phyloP scores from a whole-genome alignment of 2,888 invertebrate species.

The Polyommatus icarus region DNA sequence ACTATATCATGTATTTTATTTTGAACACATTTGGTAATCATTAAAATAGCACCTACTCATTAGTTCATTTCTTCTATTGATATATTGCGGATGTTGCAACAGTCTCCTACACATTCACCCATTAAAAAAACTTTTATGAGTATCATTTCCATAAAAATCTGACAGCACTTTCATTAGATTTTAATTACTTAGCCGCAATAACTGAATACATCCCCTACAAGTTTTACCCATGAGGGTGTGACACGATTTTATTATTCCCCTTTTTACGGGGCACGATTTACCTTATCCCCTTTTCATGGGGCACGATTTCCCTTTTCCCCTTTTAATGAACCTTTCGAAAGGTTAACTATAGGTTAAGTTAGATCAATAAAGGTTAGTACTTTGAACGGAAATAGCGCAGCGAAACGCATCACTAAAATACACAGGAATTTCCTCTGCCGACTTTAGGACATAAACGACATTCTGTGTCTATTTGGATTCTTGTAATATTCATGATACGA shows the following conservation, averaged over 20 bases:
- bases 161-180: not conserved
- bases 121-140: not conserved
- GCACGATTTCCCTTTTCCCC: not conserved
- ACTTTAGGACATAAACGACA: slow-evolving; percentile 22
- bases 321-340: not conserved
- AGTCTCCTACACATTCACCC: not conserved
- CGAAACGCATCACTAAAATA: slow-evolving; percentile 67
- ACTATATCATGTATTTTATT: no score
- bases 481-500: not conserved
- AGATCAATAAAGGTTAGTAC: slow-evolving; percentile 19
- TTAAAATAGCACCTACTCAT: not conserved
- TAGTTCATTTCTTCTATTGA: not conserved
- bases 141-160: not conserved
- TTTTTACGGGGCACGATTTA: not conserved
- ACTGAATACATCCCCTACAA: not conserved
- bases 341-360: slow-evolving; percentile 12
- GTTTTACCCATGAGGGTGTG: not conserved
- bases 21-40: not conserved
- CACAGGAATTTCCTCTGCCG: slow-evolving; percentile 56
- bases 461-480: not conserved
- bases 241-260: not conserved
- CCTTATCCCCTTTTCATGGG: not conserved
- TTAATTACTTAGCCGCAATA: not conserved
- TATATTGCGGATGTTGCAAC: not conserved
- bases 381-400: slow-evolving; percentile 38